Evolutionary conservation across 2,113 vertebrate species (phyloP).

Genomic region (Sebastes fasciatus): DNA sequence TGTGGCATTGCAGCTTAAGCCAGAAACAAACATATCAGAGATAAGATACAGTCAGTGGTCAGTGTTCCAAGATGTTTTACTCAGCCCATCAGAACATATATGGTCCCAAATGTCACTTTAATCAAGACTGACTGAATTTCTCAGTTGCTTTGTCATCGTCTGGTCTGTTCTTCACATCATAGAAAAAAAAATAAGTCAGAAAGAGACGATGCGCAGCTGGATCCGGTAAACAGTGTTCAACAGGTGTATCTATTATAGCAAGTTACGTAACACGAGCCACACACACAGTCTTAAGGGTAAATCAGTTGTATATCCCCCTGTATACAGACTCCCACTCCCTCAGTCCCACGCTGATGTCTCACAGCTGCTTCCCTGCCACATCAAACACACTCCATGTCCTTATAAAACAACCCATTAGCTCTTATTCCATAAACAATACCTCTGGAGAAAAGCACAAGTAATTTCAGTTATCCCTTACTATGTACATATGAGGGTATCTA

Average conservation of each 20-base stretch:
- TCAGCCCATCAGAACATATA: conserved; percentile 26
- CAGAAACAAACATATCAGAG: not conserved
- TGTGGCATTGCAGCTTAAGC: not conserved
- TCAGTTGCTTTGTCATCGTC: conserved; percentile 15
- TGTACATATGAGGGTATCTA: not conserved
- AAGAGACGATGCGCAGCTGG: conserved; percentile 36
- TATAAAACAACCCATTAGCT: conserved; percentile 62
- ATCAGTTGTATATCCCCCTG: conserved; percentile 54
- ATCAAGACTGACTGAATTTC: conserved; percentile 22
- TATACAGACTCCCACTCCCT: conserved; percentile 55
- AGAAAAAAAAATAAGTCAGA: conserved; percentile 8
- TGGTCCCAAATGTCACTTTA: conserved; percentile 1
- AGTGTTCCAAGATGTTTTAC: not conserved
- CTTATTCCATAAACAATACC: conserved; percentile 62
- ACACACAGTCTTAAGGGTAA: conserved; percentile 33
- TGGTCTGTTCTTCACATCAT: conserved; percentile 6
- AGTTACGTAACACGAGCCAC: conserved; percentile 60
- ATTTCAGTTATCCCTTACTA: not conserved
- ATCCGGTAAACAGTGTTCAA: conserved; percentile 61
- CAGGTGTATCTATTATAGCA: conserved; percentile 66
- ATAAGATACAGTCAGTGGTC: conserved; percentile 4
- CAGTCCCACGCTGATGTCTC: conserved; percentile 61
- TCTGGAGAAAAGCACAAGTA: not conserved
- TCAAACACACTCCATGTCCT: conserved; percentile 58
- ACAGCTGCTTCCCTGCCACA: conserved; percentile 70